A percentile compares a stretch with the other conserved stretches of the same genome.
These are phyloP conservation scores for Spatula versicolor DNA, from an alignment of 2,797 vertebrate species.

Conservation along the genomic window DNA sequence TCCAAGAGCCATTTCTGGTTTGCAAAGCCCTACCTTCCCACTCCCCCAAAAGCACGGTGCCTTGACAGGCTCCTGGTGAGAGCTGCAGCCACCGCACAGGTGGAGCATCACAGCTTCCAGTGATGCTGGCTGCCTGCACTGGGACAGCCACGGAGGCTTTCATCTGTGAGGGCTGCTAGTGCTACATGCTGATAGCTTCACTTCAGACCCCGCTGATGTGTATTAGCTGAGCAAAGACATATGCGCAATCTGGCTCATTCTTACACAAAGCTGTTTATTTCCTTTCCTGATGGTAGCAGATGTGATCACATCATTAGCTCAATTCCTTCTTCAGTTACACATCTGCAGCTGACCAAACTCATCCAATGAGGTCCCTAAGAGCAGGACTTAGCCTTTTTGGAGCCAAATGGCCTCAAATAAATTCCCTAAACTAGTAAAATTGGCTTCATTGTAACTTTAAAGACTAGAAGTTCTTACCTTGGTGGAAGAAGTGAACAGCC, in stretches of 20 bases:
- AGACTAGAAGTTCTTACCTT: not conserved
- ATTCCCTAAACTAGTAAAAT: not conserved
- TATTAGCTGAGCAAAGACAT: not conserved
- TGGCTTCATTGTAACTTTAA: not conserved
- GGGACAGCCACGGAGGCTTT: not conserved
- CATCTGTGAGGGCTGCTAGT: not conserved
- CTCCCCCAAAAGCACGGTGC: not conserved
- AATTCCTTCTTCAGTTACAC: not conserved
- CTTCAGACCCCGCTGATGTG: not conserved
- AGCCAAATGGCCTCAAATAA: not conserved
- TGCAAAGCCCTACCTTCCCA: not conserved
- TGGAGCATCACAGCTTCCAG: not conserved
- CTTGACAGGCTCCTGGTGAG: not conserved
- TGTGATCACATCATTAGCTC: not conserved
- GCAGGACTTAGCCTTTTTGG: not conserved
- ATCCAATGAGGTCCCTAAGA: not conserved
- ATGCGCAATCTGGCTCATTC: not conserved
- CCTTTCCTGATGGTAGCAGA: not conserved
- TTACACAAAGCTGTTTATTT: not conserved
- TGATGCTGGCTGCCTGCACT: not conserved
- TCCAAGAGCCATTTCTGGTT: not conserved
- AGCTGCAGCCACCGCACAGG: not conserved
- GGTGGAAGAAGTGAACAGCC: not conserved
- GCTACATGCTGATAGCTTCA: not conserved
- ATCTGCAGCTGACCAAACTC: constrained; percentile 1